Evolutionary conservation across 2,113 vertebrate species (phyloP).

Genomic region (Perccottus glenii): DNA sequence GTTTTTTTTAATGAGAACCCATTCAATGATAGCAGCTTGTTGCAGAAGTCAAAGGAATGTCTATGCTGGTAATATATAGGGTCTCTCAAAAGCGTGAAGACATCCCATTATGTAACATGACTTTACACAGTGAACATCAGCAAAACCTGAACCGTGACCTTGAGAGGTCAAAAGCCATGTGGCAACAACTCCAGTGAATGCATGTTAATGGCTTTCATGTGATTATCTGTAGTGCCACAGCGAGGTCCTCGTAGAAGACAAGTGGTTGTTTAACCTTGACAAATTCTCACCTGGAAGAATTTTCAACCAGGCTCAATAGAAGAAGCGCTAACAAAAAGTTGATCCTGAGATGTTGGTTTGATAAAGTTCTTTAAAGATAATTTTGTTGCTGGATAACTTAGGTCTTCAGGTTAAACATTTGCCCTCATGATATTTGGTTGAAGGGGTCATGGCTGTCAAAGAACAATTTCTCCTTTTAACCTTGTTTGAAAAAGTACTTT

Average conservation of each 20-base stretch:
- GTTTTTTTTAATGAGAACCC: background rate
- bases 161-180: slow-evolving; percentile 7
- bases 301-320: background rate
- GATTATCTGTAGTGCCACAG: background rate
- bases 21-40: background rate
- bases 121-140: slow-evolving; percentile 6
- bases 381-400: background rate
- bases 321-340: background rate
- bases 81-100: slow-evolving; percentile 5
- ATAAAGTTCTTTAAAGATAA: background rate
- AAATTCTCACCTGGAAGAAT: background rate
- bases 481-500: background rate
- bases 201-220: background rate
- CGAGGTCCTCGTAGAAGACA: background rate
- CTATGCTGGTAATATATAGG: background rate
- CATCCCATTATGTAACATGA: background rate
- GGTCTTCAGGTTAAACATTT: background rate
- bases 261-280: background rate
- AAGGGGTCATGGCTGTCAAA: background rate
- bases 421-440: background rate
- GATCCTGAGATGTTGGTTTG: too few species aligned
- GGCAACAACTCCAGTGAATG: background rate
- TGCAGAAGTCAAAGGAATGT: background rate
- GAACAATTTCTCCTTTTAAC: background rate
- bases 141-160: slow-evolving; percentile 19